Evolutionary conservation across 2,113 vertebrate genomes (phyloP).

Genomic region (Otis tarda): DNA sequence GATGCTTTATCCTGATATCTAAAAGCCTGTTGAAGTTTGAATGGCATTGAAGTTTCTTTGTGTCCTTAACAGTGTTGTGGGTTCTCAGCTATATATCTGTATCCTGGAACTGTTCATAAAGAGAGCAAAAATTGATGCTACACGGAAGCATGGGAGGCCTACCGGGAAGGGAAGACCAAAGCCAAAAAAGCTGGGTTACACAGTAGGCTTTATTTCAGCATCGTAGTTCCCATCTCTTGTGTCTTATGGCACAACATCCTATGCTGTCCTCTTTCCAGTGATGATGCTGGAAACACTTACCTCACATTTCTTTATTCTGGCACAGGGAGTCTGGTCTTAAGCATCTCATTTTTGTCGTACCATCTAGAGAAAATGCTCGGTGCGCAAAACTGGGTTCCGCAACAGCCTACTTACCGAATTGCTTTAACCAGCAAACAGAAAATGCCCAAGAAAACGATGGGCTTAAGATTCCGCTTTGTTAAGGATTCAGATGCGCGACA

Average conservation of each 20-base stretch:
- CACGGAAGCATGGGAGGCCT: background rate
- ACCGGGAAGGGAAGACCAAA: background rate
- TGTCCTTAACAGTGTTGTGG: background rate
- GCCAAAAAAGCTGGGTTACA: background rate
- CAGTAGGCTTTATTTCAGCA: background rate
- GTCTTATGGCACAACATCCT: background rate
- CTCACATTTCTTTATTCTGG: background rate
- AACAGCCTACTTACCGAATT: background rate
- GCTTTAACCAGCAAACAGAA: background rate
- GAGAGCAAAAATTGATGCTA: background rate
- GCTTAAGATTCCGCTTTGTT: background rate
- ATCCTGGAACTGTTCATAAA: background rate
- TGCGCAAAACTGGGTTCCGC: background rate
- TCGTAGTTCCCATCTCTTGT: background rate
- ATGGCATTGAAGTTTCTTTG: background rate
- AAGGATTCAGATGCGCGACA: background rate
- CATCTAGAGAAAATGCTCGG: background rate
- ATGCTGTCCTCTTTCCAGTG: background rate
- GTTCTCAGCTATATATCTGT: background rate
- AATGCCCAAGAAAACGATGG: background rate
- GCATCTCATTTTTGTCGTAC: background rate
- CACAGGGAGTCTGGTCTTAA: rapidly evolving
- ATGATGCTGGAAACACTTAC: background rate
- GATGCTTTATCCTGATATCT: background rate
- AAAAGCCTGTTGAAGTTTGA: background rate